Evolutionary conservation across 2,113 vertebrate genomes (phyloP).

Genomic region (Rhea pennata): DNA sequence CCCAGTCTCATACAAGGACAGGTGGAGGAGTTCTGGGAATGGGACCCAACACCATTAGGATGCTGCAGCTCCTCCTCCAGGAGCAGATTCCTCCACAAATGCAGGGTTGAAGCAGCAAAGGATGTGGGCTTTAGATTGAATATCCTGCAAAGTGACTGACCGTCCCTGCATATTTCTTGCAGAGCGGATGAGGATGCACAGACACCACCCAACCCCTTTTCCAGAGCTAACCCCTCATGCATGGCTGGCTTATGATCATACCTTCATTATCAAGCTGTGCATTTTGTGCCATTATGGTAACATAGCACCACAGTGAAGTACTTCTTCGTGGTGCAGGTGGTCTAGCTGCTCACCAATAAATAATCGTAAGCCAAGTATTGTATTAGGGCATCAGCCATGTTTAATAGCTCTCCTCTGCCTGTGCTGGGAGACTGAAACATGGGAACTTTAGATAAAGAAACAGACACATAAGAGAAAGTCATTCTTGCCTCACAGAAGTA

Average conservation of each 20-base stretch:
- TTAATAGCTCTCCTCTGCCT: not conserved
- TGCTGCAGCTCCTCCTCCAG: not conserved
- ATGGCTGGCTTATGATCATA: not conserved
- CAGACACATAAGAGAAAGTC: not conserved
- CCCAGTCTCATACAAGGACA: accelerated
- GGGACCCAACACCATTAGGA: accelerated
- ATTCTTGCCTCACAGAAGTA: not conserved
- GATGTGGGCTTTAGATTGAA: not conserved
- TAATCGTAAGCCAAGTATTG: not conserved
- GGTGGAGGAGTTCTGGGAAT: not conserved
- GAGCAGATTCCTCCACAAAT: not conserved
- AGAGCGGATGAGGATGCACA: not conserved
- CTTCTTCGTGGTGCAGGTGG: not conserved
- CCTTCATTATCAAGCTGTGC: not conserved
- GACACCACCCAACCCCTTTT: not conserved
- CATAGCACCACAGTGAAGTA: no score
- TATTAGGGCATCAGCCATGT: not conserved
- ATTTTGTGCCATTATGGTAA: not conserved
- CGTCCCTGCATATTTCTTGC: not conserved
- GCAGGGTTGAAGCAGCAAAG: not conserved
- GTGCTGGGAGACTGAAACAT: not conserved
- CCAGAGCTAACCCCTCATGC: not conserved
- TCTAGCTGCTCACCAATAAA: not conserved
- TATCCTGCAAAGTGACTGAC: not conserved
- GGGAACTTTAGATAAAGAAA: not conserved